Conservation (phyloP, 2,888 invertebrate genomes). For the Pseudanteris insignis region DNA sequence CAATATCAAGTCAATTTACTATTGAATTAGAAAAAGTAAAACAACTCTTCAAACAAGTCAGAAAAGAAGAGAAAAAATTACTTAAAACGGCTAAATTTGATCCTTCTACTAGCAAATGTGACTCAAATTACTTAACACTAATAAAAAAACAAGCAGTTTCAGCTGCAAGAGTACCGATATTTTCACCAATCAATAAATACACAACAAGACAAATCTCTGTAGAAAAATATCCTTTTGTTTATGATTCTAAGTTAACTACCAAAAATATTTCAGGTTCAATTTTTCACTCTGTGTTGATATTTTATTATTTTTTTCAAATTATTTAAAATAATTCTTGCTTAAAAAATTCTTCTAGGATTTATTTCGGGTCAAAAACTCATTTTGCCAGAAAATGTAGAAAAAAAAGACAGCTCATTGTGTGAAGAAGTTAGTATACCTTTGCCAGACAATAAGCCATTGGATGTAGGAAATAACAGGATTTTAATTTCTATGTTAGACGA, state of each 20-base stretch:
- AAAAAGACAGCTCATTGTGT: constrained; percentile 77
- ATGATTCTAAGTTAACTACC: constrained; percentile 79
- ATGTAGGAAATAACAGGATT: constrained; percentile 74
- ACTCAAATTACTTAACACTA: constrained; percentile 47
- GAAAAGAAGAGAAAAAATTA: constrained; percentile 86
- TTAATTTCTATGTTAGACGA: constrained; percentile 74
- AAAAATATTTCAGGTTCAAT: constrained; percentile 75
- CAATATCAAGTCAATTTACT: constrained; percentile 82
- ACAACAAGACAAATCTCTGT: constrained; percentile 59
- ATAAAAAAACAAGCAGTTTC: constrained; percentile 67
- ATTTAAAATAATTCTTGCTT: constrained; percentile 7
- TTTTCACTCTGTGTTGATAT: too few relatives aligned
- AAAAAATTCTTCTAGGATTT: constrained; percentile 68
- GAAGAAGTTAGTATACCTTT: constrained; percentile 90
- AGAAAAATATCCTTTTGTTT: constrained; percentile 85
- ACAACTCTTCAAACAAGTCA: constrained; percentile 76
- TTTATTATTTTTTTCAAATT: constrained; percentile 1
- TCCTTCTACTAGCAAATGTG: constrained; percentile 59
- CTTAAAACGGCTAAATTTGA: constrained; percentile 67
- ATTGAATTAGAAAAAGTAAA: constrained; percentile 87
- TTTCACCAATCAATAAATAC: constrained; percentile 65
- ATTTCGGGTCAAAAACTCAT: constrained; percentile 81
- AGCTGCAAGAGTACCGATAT: constrained; percentile 67
- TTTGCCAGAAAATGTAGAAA: constrained; percentile 81
- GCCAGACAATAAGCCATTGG: constrained; percentile 70